These are phyloP conservation scores for Pterocles burchelli DNA, from an alignment of 2,113 vertebrate genomes.

Conservation along the genomic window DNA sequence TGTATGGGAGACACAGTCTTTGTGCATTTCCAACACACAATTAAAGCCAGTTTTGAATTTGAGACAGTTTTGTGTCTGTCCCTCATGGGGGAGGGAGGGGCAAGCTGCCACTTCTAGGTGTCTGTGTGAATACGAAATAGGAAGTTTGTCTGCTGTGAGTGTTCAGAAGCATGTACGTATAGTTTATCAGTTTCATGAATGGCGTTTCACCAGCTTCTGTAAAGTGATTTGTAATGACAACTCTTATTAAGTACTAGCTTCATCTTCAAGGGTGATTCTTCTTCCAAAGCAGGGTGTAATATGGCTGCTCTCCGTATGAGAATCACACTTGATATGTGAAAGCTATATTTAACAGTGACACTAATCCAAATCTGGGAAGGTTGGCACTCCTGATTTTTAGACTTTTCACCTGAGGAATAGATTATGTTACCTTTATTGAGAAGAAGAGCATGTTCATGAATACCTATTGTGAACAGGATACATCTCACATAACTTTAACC, in stretches of 20 bases:
- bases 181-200: constrained; percentile 17
- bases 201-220: background rate
- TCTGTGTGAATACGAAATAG: background rate
- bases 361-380: background rate
- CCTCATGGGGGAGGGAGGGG: background rate
- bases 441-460: background rate
- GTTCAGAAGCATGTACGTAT: background rate
- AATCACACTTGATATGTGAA: background rate
- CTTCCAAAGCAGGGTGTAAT: background rate
- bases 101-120: background rate
- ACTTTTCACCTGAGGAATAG: background rate
- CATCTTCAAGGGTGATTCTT: background rate
- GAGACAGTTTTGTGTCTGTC: background rate
- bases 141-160: background rate
- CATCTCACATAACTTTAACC: background rate
- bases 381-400: background rate
- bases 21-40: background rate
- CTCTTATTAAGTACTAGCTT: background rate
- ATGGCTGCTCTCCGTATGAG: background rate
- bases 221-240: constrained; percentile 34
- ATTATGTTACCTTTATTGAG: background rate
- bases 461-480: background rate
- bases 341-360: background rate
- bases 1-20: background rate
- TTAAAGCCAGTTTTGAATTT: background rate